Conservation (phyloP, 2,113 vertebrate species). For the Gallinago media region DNA sequence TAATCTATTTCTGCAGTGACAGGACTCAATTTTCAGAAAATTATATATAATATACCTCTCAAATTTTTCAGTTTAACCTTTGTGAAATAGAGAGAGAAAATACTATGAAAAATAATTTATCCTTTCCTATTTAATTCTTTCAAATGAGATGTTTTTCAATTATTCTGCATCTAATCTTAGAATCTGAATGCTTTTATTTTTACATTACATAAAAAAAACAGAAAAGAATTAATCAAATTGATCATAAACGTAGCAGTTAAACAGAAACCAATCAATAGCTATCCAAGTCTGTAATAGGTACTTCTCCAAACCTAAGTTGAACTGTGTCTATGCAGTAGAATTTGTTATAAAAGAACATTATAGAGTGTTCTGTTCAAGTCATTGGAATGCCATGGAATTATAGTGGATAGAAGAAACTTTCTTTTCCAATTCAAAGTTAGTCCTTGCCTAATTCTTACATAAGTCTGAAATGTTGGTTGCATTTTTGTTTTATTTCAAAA, state of each 20-base stretch:
- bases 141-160: background rate
- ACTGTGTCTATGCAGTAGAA: background rate
- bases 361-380: background rate
- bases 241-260: background rate
- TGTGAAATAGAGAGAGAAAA: background rate
- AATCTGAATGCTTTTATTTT: background rate
- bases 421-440: background rate
- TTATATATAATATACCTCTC: background rate
- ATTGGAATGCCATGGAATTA: background rate
- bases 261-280: background rate
- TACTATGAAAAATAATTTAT: background rate
- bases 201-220: background rate
- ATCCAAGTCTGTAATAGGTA: background rate
- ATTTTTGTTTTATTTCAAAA: background rate
- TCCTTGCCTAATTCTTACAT: background rate
- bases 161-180: background rate
- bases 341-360: background rate
- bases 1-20: background rate
- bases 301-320: background rate
- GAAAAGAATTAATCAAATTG: background rate
- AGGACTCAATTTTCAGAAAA: background rate
- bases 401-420: background rate
- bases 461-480: background rate
- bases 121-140: background rate
- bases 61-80: background rate